Evolutionary conservation across 2,797 vertebrate genomes (phyloP).

Genomic region (Propithecus deckenii): DNA sequence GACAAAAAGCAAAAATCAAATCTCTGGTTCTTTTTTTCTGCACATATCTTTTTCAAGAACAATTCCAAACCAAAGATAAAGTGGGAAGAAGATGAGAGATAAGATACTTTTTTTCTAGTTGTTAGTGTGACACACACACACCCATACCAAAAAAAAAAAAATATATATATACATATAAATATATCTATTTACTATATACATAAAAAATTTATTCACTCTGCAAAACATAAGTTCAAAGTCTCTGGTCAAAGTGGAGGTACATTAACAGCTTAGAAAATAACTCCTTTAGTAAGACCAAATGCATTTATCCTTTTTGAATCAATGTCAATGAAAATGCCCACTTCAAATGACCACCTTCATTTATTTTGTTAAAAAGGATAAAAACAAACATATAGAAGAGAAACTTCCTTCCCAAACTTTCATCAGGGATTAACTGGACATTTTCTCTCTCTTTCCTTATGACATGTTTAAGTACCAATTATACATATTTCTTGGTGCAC

Average conservation of each 20-base stretch:
- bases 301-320: background rate
- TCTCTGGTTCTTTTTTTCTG: background rate
- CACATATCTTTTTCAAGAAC: background rate
- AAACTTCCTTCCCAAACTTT: background rate
- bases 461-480: background rate
- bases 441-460: background rate
- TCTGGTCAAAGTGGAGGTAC: background rate
- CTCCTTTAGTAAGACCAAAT: background rate
- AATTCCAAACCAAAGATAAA: background rate
- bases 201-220: background rate
- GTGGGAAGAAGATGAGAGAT: background rate
- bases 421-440: background rate
- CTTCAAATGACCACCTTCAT: background rate
- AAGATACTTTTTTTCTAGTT: conserved; percentile 5
- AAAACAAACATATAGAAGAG: background rate
- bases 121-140: background rate
- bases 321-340: background rate
- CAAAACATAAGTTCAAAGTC: background rate
- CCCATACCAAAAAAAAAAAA: background rate
- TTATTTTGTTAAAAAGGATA: background rate
- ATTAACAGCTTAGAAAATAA: background rate
- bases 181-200: background rate
- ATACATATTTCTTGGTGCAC: background rate
- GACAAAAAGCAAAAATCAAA: background rate
- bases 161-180: background rate